Percentiles rank a stretch among this genome's conserved stretches.
Evolutionary conservation across 2,888 invertebrate genomes (phyloP).

Genomic region (Tethea ocularis): DNA sequence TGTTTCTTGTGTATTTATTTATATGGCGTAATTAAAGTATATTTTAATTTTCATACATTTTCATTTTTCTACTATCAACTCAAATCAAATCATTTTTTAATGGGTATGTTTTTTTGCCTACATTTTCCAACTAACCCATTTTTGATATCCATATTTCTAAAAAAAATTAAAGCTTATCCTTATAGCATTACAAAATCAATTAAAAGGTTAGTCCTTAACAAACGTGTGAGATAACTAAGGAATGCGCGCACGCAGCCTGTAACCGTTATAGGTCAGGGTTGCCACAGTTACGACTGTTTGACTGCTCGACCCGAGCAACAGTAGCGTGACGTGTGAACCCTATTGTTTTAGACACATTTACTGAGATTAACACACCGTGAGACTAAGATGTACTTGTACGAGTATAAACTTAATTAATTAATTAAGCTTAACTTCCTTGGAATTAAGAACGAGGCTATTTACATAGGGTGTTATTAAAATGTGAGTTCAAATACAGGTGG

Average conservation of each 20-base stretch:
- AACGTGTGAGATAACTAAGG: neutral
- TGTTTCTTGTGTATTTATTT: too few species aligned
- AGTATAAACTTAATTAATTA: neutral
- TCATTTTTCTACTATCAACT: too few species aligned
- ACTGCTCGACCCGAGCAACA: slow-evolving; percentile 26
- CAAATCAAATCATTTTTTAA: too few species aligned
- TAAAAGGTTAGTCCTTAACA: neutral
- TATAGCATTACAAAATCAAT: neutral
- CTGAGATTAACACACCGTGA: slow-evolving; percentile 11
- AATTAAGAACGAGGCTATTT: neutral
- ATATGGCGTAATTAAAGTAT: too few species aligned
- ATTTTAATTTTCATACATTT: too few species aligned
- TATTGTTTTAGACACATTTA: slow-evolving; percentile 33
- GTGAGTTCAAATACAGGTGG: neutral
- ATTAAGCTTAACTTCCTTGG: neutral
- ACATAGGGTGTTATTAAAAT: neutral
- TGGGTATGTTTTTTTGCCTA: too few species aligned
- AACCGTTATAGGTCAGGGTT: slow-evolving; percentile 45
- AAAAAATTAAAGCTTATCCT: too few species aligned
- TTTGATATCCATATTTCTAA: too few species aligned
- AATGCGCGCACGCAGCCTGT: slow-evolving; percentile 2
- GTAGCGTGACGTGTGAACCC: slow-evolving; percentile 44
- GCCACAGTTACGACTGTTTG: slow-evolving; percentile 19
- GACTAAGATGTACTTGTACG: slow-evolving; percentile 6
- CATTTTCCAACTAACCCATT: too few species aligned